Evolutionary conservation across 2,797 vertebrate genomes (phyloP).

Genomic region (Squalus acanthias): DNA sequence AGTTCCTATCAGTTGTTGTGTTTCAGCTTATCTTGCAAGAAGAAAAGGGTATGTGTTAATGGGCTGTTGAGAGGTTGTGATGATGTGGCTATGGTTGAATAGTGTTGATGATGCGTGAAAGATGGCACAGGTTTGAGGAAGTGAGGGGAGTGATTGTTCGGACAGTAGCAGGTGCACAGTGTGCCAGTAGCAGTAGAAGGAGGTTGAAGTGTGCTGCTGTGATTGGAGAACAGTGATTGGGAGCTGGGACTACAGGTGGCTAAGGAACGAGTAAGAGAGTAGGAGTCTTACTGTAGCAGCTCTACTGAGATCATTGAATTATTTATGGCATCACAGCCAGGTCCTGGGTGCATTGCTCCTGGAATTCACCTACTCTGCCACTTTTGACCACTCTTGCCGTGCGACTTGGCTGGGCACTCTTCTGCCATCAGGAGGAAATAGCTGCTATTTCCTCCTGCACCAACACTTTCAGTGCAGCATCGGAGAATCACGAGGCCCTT

Average conservation of each 20-base stretch:
- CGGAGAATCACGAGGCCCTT: background rate
- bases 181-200: background rate
- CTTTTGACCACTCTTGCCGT: background rate
- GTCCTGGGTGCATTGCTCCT: background rate
- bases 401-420: background rate
- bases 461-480: background rate
- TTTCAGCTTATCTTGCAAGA: background rate
- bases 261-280: no score
- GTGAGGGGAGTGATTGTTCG: background rate
- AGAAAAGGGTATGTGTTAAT: background rate
- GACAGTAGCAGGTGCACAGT: background rate
- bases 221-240: background rate
- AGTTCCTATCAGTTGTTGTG: background rate
- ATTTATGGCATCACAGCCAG: background rate
- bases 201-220: background rate
- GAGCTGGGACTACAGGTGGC: no score
- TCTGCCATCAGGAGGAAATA: background rate
- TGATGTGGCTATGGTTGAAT: background rate
- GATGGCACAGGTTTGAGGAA: background rate
- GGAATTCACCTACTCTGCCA: background rate
- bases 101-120: background rate
- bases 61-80: background rate
- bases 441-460: background rate
- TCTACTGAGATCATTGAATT: background rate
- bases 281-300: background rate